These are phyloP conservation scores for Nomada ferruginata DNA, from an alignment of 2,888 invertebrate species.

Conservation along the genomic window DNA sequence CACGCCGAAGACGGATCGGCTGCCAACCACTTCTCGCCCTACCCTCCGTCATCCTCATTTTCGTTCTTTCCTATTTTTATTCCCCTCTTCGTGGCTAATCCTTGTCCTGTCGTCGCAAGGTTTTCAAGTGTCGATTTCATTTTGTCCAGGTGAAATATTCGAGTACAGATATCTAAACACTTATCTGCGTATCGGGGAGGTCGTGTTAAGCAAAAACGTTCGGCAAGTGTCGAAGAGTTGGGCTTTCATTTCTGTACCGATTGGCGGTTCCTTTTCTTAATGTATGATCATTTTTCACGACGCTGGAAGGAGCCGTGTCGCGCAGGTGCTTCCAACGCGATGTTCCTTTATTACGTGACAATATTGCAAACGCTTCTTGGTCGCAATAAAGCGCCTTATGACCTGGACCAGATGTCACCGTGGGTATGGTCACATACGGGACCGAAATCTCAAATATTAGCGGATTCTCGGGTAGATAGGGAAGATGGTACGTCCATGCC, in stretches of 20 bases:
- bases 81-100: constrained; percentile 3
- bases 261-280: not conserved
- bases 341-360: constrained; percentile 75
- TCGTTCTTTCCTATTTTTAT: constrained; percentile 46
- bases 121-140: not conserved
- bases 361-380: constrained; percentile 71
- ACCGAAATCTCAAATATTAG: constrained; percentile 81
- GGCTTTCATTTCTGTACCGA: too few species aligned
- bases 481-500: constrained; percentile 63
- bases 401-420: constrained; percentile 80
- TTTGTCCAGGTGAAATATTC: not conserved
- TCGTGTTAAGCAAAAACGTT: too few species aligned
- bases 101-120: not conserved
- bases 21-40: constrained; percentile 33
- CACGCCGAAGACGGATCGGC: constrained; percentile 61
- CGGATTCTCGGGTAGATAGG: constrained; percentile 62
- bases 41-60: constrained; percentile 27
- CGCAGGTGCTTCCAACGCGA: constrained; percentile 46
- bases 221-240: too few species aligned
- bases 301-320: constrained; percentile 12
- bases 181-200: too few species aligned
- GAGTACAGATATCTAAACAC: too few species aligned
- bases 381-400: constrained; percentile 77
- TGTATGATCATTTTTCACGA: constrained; percentile 7
- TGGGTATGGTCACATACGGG: constrained; percentile 72